Evolutionary conservation across 1,140 invertebrate species (phyloP), one percentile per base, ranked within the genome.

Genomic region (Drosophila teissieri): DNA sequence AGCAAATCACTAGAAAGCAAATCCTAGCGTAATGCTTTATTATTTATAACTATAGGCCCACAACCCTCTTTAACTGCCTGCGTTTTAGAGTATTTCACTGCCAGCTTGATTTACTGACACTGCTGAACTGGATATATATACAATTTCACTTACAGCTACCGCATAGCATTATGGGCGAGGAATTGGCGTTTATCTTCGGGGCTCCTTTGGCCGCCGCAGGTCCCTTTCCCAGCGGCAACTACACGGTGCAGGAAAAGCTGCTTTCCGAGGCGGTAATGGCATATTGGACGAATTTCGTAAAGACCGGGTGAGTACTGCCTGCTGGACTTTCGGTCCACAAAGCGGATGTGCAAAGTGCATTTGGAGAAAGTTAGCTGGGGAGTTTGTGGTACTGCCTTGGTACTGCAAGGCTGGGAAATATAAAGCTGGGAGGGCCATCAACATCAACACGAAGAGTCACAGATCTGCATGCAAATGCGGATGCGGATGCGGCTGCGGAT

Each of bases 101-200:
- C 17, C 70, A 37, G 53, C 22, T 57, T 46, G 53, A 67, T 65
- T 64, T 55, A 75, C 39, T 27, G 60, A 14, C 36, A 22, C 22
- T 44, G 51, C 44, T 62, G 15, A 45, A 54, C 53, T 57, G 42
- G 10, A 19, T 48, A 44, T 63, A 40, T 51, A 45, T 45, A 45
- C 17, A 4, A 19, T 45, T 83, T 61, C 45, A 70, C 72, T 88
- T 80, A 39, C 78, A 92, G 91, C 54, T 92, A 55, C 90, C 92
- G 34, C 94, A 94, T 88, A 94, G 94, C 68, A 95, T 98, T 7
- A 95, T 96, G 76, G 98, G 98, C 0, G 97, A 99, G 91, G 98
- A 99, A 88, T 86, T 99, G 81, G 95, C 97, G 0, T 99, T 98
- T 85, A 94, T 98, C 31, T 96, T 99, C 65, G 98, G 98, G 4